Conservation (phyloP, 2,113 vertebrate genomes). For the Synchiropus splendidus region DNA sequence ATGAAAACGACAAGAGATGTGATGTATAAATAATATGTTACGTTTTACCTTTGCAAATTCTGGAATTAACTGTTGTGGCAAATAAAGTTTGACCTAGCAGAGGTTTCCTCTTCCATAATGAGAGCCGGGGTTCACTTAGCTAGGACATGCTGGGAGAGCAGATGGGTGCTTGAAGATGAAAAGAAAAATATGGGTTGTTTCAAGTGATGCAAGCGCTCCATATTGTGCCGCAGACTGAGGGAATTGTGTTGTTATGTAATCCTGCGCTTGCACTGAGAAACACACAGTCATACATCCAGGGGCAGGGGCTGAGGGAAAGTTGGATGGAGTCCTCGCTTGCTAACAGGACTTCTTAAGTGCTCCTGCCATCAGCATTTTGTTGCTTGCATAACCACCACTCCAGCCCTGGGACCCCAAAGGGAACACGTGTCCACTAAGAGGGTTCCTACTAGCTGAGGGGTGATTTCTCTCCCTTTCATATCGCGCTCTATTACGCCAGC, state of each 20-base stretch:
- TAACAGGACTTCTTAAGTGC: slow-evolving; percentile 40
- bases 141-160: slow-evolving; percentile 1
- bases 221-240: slow-evolving; percentile 16
- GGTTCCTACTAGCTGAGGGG: slow-evolving; percentile 24
- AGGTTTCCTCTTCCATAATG: too few species aligned
- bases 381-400: slow-evolving; percentile 35
- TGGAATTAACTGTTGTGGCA: too few species aligned
- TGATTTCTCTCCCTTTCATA: slow-evolving; percentile 6
- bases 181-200: background rate
- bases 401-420: slow-evolving; percentile 14
- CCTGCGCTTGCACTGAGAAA: slow-evolving; percentile 9
- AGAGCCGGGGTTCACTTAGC: background rate
- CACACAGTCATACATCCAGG: slow-evolving; percentile 15
- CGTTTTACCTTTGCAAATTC: too few species aligned
- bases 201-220: slow-evolving; percentile 10
- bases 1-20: too few species aligned
- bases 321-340: slow-evolving; percentile 10
- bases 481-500: slow-evolving; percentile 1
- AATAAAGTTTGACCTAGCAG: too few species aligned
- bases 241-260: slow-evolving; percentile 30
- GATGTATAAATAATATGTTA: too few species aligned
- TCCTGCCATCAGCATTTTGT: slow-evolving; percentile 36
- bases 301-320: slow-evolving; percentile 9
- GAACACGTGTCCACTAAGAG: slow-evolving; percentile 30
- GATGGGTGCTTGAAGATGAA: slow-evolving; percentile 2